Evolutionary conservation across 1,140 invertebrate species (phyloP).

Genomic region (Drosophila sp.): DNA sequence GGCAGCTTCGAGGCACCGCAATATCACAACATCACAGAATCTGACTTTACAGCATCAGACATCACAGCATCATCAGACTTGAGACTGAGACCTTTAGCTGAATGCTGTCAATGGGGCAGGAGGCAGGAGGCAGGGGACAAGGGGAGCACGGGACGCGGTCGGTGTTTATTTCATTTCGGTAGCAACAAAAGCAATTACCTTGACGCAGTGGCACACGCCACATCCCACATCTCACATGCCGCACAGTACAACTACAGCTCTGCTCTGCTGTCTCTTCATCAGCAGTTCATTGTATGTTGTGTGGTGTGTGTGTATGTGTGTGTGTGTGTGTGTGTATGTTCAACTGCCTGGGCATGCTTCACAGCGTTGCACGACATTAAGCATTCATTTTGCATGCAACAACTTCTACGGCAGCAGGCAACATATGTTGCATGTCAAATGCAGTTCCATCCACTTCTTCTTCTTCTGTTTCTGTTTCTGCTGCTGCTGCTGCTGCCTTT

Average conservation of each 20-base stretch:
- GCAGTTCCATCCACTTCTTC: slow-evolving; percentile 31
- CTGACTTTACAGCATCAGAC: slow-evolving; percentile 1
- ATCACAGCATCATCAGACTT: slow-evolving; percentile 13
- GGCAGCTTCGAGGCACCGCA: slow-evolving; percentile 18
- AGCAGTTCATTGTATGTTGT: background rate
- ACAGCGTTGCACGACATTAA: slow-evolving; percentile 55
- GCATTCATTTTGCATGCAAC: slow-evolving; percentile 81
- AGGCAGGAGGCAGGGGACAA: too few species aligned
- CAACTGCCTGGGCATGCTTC: slow-evolving; percentile 4
- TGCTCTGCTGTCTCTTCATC: slow-evolving; percentile 5
- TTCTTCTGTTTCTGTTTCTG: too few species aligned
- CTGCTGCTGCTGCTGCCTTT: too few species aligned
- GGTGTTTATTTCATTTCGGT: slow-evolving; percentile 78
- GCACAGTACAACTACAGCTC: background rate
- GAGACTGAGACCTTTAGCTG: slow-evolving; percentile 1
- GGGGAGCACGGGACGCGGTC: slow-evolving; percentile 3
- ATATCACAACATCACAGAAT: background rate
- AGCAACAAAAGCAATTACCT: slow-evolving; percentile 77
- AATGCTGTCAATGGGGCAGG: slow-evolving; percentile 29
- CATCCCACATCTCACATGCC: slow-evolving; percentile 12
- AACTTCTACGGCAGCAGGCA: slow-evolving; percentile 74
- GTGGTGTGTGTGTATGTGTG: too few species aligned
- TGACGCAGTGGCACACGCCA: slow-evolving; percentile 18
- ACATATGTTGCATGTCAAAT: slow-evolving; percentile 82
- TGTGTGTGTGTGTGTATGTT: slow-evolving; percentile 3